Base-by-base conservation (phyloP, 1,140 invertebrate species). In the Thaumetopoea pityocampa region DNA sequence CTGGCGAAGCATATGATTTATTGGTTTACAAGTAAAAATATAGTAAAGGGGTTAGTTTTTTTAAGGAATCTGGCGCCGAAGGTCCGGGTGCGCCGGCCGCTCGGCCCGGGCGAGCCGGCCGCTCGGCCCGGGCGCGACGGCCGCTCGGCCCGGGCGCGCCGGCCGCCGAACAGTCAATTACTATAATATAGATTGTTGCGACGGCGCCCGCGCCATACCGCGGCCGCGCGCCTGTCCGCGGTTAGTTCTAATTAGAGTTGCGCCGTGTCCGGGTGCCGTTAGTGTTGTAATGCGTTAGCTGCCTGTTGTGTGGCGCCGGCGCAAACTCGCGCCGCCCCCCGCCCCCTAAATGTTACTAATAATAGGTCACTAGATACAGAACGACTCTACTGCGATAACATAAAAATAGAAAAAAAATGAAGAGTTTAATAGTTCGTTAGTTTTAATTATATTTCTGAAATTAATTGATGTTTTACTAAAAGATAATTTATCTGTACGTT, bases 401-500 rank as follows among this genome's bases (percentile, higher is more conserved):
- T 38, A 50, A 64, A 60, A 58, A 62, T 57, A 62, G 71, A 66
- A 66, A 52, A 64, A 58, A 60, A 69, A 67, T 68, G 64, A 80
- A 69, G 79, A 70, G 73, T 79, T 80, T 83, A 80, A 77, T 83
- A 83, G 79, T 80, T 70, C 67, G 79, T 80, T 83, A 83, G 79
- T 79, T 79, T 80, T 80, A 81, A 80, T 83, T 78, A 79, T 83
- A 80, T 79, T 83, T 80, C 76, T 80, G 72, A 80, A 78, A 83
- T 76, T 80, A 73, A 80, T 80, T 77, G 72, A 83, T 80, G 79
- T 83, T 83, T 80, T 81, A 72, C 79, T 81, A 72, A 78, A 76
- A 81, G 73, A 79, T 79, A 63, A 81, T 79, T 81, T 81, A 81
- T 81, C 77, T 63, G 67, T 70, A 62, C 66, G 77, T 81, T 81